Base-by-base conservation (phyloP, 1,140 invertebrate genomes). In the Tetramorium simillimum region DNA sequence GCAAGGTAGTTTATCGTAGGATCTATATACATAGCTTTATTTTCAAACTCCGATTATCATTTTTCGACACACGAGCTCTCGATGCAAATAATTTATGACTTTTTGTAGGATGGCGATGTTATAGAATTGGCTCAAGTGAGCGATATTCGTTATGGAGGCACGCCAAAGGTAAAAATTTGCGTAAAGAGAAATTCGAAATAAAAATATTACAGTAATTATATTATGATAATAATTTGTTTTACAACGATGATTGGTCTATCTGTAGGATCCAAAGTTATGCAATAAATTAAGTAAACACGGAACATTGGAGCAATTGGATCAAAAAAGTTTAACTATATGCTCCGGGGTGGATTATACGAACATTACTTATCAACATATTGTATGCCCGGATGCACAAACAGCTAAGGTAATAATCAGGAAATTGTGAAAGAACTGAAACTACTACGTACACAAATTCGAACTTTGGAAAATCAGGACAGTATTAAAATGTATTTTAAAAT, bases 311-410 rank as follows among this genome's bases (percentile, higher is more conserved):
- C 97, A 97, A 86, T 93, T 99, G 33, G 99, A 99, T 91, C 98
- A 99, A 63, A 98, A 99, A 93, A 99, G 98, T 49, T 95, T 99
- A 21, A 99, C 99, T 28, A 98, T 99, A 88, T 99, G 99, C 94
- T 99, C 98, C 93, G 99, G 99, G 9, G 97, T 98, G 12, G 99
- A 99, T 96, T 98, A 99, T 94, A 99, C 99, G 89, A 99, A 99
- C 95, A 99, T 99, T 92, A 98, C 97, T 95, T 99, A 99, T 95
- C 98, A 99, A 88, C 99, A 99, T 95, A 97, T 99, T 87, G 97
- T 99, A 58, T 99, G 98, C 93, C 97, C 97, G 14, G 98, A 98
- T 95, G 97, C 97, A 28, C 98, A 98, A 91, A 98, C 97, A 16
- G 99, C 99, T 49, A 99, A 98, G 97, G 99, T 99, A 95, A 67